phyloP scores from a whole-genome alignment of 1,140 invertebrate species.

The Mya arenaria region DNA sequence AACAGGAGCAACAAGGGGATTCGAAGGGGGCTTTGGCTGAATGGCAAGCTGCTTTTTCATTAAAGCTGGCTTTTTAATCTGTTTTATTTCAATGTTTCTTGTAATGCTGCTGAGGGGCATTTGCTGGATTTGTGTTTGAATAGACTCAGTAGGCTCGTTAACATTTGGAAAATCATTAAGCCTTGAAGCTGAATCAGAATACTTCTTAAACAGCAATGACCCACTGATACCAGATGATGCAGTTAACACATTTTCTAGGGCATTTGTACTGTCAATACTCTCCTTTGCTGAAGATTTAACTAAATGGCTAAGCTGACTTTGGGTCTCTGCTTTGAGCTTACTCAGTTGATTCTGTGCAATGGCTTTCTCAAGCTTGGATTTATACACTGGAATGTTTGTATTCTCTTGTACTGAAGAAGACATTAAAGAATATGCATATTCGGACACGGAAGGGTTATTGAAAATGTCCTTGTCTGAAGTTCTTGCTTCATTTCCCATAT shows the following conservation, averaged over 20 bases:
- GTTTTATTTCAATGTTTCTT: neutral
- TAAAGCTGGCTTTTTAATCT: neutral
- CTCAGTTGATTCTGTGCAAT: conserved; percentile 43
- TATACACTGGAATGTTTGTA: conserved; percentile 41
- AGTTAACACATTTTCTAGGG: no score
- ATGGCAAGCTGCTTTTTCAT: neutral
- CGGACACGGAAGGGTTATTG: no score
- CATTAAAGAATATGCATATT: neutral
- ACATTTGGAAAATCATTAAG: no score
- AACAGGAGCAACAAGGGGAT: neutral
- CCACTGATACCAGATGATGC: no score
- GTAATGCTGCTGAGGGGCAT: neutral
- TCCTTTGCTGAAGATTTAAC: no score
- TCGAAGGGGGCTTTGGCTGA: neutral
- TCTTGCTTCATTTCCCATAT: neutral
- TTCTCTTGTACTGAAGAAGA: neutral
- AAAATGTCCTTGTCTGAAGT: neutral
- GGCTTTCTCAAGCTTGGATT: conserved; percentile 51
- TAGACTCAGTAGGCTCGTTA: neutral
- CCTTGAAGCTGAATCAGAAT: no score
- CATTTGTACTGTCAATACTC: no score
- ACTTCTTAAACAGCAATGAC: no score
- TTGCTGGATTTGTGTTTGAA: neutral
- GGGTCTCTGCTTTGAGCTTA: conserved; percentile 12
- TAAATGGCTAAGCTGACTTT: no score